Conservation (phyloP, 2,888 invertebrate species). For the Pandemis heparana region DNA sequence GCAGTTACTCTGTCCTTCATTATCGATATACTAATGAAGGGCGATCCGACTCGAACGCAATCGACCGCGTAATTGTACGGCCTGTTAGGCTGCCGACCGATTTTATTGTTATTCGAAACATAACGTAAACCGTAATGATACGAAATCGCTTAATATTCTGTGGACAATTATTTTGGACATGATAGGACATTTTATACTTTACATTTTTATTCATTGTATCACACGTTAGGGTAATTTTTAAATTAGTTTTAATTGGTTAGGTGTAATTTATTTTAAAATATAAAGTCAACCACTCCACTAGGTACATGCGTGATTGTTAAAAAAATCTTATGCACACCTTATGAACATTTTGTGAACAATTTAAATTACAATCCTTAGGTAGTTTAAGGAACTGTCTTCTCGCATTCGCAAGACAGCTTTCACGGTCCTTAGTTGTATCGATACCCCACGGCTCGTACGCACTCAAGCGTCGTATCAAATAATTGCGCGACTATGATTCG, state of each 20-base stretch:
- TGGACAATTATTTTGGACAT: conserved; percentile 2
- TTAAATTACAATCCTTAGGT: not conserved
- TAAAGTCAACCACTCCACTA: too few species aligned
- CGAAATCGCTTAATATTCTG: conserved; percentile 5
- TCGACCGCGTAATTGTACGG: conserved; percentile 20
- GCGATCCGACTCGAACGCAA: conserved; percentile 13
- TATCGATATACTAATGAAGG: conserved; percentile 22
- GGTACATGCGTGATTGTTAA: too few species aligned
- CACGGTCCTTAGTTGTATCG: conserved; percentile 3
- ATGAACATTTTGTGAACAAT: not conserved
- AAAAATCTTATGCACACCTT: too few species aligned
- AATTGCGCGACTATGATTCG: conserved; percentile 49
- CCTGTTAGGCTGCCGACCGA: conserved; percentile 8
- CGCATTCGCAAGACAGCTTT: not conserved
- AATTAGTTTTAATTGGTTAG: too few species aligned
- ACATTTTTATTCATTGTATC: too few species aligned
- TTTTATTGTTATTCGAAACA: conserved; percentile 19
- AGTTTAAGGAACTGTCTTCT: not conserved
- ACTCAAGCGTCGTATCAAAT: conserved; percentile 33
- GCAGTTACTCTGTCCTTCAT: conserved; percentile 21
- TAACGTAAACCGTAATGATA: conserved; percentile 8
- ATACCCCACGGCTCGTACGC: conserved; percentile 14
- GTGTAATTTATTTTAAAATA: too few species aligned
- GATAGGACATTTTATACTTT: too few species aligned
- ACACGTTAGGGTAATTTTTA: too few species aligned